Base-by-base conservation (phyloP, 2,888 invertebrate species). In the Acleris emargana region DNA sequence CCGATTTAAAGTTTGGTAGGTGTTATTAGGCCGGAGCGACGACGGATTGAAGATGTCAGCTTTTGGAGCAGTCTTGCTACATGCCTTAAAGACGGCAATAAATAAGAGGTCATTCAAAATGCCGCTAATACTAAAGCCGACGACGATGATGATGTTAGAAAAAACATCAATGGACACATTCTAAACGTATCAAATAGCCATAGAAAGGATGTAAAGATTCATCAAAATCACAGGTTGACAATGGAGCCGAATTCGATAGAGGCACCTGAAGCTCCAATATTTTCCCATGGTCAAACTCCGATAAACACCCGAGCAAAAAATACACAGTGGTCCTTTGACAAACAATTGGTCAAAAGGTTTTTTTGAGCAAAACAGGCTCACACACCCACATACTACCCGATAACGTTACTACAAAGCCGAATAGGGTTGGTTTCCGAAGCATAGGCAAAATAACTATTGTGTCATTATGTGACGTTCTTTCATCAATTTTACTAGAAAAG, bases 241-340 rank as follows among this genome's bases (percentile, higher is more conserved):
- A 89, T 81, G 69, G 80, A 71, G 72, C 72, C 78, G 78, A 81
- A 78, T 83, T 78, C 78, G 83, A 87, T 83, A 85, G 77, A 84
- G 86, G 82, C 91, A 91, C 91, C 91, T 92, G 92, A 91, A 86
- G 75, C 84, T 83, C 73, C 74, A 76, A 91, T 88, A 91, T 91
- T 91, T 91, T 92, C 92, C 91, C 92, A 92, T 91, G 92, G 91
- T 91, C 91, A 91, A 89, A 87, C 87, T 85, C 73, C 83, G 81
- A 89, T 87, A 91, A 91, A 89, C 89, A 91, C 88, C 83, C 85
- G 74, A 72, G 84, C 88, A 91, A 91, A 92, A 91, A 90, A 88
- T 80, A 76, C 71, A 78, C 82, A 83, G 80, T 80, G 82, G 81
- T 76, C 82, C 80, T 88, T 88, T 87, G 83, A 87, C 91, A 91